Evolutionary conservation across 2,113 vertebrate species (phyloP).

Genomic region (Heloderma charlesbogerti): DNA sequence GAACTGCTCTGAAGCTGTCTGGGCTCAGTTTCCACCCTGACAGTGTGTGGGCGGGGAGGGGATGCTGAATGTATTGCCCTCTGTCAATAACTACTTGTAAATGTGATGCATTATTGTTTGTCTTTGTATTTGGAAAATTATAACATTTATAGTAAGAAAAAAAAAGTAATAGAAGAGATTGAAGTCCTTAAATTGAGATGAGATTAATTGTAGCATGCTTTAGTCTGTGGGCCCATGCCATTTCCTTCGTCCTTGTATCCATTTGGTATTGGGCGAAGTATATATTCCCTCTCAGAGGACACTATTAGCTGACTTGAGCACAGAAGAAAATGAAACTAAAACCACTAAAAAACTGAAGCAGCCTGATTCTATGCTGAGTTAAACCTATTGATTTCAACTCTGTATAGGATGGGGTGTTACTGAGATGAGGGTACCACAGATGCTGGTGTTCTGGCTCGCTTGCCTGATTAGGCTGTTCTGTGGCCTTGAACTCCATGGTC

Average conservation of each 20-base stretch:
- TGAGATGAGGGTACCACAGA: no score
- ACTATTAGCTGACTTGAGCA: not conserved
- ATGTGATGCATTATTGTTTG: no score
- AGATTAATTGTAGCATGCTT: not conserved
- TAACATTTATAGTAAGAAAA: no score
- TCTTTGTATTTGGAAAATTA: no score
- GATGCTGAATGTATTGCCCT: no score
- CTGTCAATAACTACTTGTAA: no score
- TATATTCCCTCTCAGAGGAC: fast-evolving
- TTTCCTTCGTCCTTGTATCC: fast-evolving
- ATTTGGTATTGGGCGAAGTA: not conserved
- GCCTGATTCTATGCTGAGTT: not conserved
- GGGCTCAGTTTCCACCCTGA: no score
- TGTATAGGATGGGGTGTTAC: not conserved
- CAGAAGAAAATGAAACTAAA: not conserved
- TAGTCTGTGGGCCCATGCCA: not conserved
- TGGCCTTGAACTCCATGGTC: conserved; percentile 44
- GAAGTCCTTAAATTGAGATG: not conserved
- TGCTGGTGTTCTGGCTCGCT: not conserved
- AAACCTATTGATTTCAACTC: not conserved
- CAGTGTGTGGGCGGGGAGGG: no score
- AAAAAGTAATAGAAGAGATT: not conserved
- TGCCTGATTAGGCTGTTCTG: not conserved
- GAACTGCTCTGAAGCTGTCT: no score
- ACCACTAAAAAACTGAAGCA: not conserved